Conservation (phyloP, 1,140 invertebrate genomes). For the Drosophila pallidifrons region DNA sequence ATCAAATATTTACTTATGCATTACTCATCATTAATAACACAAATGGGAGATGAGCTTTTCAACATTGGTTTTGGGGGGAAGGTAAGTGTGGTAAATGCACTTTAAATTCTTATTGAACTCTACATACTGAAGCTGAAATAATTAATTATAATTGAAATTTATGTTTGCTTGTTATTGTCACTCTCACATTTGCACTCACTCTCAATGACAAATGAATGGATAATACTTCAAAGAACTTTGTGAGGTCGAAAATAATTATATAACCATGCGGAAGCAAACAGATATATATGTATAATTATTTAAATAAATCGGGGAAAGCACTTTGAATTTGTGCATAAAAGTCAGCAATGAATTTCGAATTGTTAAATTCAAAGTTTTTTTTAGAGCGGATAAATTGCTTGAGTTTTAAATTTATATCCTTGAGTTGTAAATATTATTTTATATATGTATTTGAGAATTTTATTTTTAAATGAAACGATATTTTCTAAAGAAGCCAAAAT, state of each 20-base stretch:
- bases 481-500: too few relatives aligned
- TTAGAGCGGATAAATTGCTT: too few relatives aligned
- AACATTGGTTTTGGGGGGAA: background rate
- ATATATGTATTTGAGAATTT: too few relatives aligned
- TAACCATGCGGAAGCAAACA: background rate
- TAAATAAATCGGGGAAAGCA: too few relatives aligned
- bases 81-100: background rate
- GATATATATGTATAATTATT: too few relatives aligned
- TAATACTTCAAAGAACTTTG: constrained; percentile 46
- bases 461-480: too few relatives aligned
- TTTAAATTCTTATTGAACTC: constrained; percentile 13
- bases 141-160: constrained; percentile 71
- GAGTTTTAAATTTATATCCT: too few relatives aligned
- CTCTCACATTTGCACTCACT: background rate
- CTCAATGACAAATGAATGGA: constrained; percentile 38
- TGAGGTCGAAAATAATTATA: constrained; percentile 7
- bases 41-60: background rate
- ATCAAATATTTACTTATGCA: constrained; percentile 72
- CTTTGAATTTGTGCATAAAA: too few relatives aligned
- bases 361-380: too few relatives aligned
- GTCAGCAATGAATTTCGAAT: too few relatives aligned
- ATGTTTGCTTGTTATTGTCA: background rate
- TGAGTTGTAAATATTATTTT: too few relatives aligned
- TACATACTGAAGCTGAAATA: constrained; percentile 40
- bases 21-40: constrained; percentile 71